phyloP scores from a whole-genome alignment of 2,797 vertebrate genomes.

The Tenualosa thibaudeaui region DNA sequence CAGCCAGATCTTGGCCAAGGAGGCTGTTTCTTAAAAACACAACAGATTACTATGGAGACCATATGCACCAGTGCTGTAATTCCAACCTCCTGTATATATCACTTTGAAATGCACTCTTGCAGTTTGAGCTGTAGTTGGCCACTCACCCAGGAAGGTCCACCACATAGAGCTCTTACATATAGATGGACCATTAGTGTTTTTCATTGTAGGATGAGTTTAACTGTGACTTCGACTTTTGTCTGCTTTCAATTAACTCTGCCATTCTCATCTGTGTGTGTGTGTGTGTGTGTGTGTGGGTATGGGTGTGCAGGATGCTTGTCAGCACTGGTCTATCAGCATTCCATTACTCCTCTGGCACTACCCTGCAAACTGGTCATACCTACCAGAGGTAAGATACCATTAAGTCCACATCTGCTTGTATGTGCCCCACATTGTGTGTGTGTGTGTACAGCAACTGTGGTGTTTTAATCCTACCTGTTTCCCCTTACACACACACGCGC shows the following conservation, averaged over 20 bases:
- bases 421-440: background rate
- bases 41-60: background rate
- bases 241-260: background rate
- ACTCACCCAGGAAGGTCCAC: background rate
- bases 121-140: background rate
- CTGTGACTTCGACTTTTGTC: background rate
- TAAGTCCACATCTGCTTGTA: background rate
- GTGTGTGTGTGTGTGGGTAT: slow-evolving; percentile 37
- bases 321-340: slow-evolving; percentile 97
- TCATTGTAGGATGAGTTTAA: background rate
- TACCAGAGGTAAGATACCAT: slow-evolving; percentile 79
- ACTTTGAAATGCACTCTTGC: background rate
- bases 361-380: slow-evolving; percentile 97
- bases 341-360: slow-evolving; percentile 94
- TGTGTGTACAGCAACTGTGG: background rate
- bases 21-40: slow-evolving; percentile 13
- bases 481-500: background rate
- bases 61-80: background rate
- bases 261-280: background rate
- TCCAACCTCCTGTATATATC: background rate
- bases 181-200: background rate
- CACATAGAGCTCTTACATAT: background rate
- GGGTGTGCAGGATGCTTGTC: slow-evolving; percentile 86
- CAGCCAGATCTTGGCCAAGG: background rate
- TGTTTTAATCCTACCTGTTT: background rate